Percentiles rank a stretch among this genome's conserved stretches.
These are phyloP conservation scores for Phthorimaea operculella DNA, from an alignment of 1,140 invertebrate genomes.

Conservation along the genomic window DNA sequence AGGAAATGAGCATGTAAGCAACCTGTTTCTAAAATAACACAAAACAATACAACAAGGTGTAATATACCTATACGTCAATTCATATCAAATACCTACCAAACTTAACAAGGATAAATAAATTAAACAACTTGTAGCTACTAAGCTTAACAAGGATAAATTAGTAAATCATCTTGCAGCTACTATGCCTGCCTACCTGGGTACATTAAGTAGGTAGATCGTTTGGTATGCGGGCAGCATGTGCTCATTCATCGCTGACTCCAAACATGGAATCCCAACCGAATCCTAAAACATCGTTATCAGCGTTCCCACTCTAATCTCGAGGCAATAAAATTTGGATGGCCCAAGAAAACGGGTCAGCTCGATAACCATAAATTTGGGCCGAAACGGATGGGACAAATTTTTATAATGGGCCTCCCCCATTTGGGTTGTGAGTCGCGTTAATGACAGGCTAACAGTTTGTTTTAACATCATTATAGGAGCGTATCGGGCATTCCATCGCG, in stretches of 20 bases:
- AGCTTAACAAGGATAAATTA: too few relatives aligned
- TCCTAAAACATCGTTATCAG: slow-evolving; percentile 61
- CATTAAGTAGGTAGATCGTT: background rate
- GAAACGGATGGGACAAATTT: slow-evolving; percentile 68
- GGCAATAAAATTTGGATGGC: slow-evolving; percentile 62
- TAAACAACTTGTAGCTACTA: too few relatives aligned
- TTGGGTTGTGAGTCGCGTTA: slow-evolving; percentile 56
- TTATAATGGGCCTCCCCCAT: slow-evolving; percentile 65
- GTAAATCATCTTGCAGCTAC: background rate
- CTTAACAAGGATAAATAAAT: too few relatives aligned
- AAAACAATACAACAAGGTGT: too few relatives aligned
- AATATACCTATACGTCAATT: too few relatives aligned
- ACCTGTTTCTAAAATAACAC: too few relatives aligned
- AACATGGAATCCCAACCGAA: slow-evolving; percentile 20
- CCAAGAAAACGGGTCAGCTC: slow-evolving; percentile 56
- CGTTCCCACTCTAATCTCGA: slow-evolving; percentile 59
- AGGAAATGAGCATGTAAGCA: background rate
- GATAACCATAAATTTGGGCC: slow-evolving; percentile 64
- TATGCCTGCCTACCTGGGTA: background rate
- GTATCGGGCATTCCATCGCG: slow-evolving; percentile 62
- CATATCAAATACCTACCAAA: too few relatives aligned
- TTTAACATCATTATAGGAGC: slow-evolving; percentile 67
- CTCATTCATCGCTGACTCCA: slow-evolving; percentile 37
- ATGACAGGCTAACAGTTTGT: slow-evolving; percentile 66
- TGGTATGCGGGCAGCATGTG: slow-evolving; percentile 23